Evolutionary conservation across 2,113 vertebrate species (phyloP).

Genomic region (Channa argus): DNA sequence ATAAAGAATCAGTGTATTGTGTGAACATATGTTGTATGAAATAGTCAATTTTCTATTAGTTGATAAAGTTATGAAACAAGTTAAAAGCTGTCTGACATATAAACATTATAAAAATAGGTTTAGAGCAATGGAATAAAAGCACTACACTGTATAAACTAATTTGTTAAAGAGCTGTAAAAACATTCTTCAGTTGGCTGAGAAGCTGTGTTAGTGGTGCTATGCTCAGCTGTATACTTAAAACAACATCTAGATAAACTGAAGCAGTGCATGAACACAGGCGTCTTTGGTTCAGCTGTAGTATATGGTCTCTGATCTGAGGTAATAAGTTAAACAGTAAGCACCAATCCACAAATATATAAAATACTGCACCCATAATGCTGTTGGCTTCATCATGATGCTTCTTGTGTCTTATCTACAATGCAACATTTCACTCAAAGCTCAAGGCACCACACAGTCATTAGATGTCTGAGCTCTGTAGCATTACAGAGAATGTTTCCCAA

Average conservation of each 20-base stretch:
- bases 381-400: constrained; percentile 30
- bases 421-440: constrained; percentile 32
- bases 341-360: constrained; percentile 80
- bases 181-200: constrained; percentile 38
- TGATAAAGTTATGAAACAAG: constrained; percentile 51
- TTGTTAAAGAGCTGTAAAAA: constrained; percentile 24
- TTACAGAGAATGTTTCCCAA: neutral
- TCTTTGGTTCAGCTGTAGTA: constrained; percentile 85
- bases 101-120: constrained; percentile 32
- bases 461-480: constrained; percentile 41
- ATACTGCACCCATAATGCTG: constrained; percentile 35
- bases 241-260: constrained; percentile 51
- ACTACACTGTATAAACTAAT: constrained; percentile 39
- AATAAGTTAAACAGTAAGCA: constrained; percentile 94
- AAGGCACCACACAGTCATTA: constrained; percentile 45
- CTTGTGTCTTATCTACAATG: constrained; percentile 45
- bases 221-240: constrained; percentile 15
- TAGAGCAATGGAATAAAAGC: constrained; percentile 36
- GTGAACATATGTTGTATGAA: constrained; percentile 35
- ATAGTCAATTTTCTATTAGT: constrained; percentile 20
- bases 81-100: constrained; percentile 7
- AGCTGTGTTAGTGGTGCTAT: constrained; percentile 73
- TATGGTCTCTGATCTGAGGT: constrained; percentile 85
- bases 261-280: constrained; percentile 68
- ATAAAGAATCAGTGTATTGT: constrained; percentile 82